Base-by-base conservation (phyloP, 2,113 vertebrate species). In the Engystomops pustulosus region DNA sequence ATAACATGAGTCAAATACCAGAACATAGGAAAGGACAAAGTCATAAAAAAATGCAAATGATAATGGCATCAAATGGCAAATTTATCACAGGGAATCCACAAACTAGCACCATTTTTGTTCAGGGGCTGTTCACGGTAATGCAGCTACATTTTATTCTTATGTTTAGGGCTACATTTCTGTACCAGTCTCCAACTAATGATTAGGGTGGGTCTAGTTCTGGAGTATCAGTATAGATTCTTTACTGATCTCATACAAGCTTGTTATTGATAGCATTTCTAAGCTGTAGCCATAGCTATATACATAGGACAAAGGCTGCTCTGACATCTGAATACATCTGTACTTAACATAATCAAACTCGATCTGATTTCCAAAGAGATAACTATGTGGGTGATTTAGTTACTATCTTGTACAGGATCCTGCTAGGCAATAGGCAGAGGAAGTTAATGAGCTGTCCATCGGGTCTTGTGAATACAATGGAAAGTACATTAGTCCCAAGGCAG, bases 301-400 rank as follows among this genome's bases (percentile, higher is more conserved):
- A 32, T 18, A 53, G 14, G 45, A 75, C 23, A 62, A 8, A 34
- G 27, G 6, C 2, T 41, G 49, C 34, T 45, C 23, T 30, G 38
- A 72, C 71, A 38, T 34, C 34, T 45, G 36, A 58, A 45, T 27
- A 75, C 38, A 67, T 36, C 18, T 65, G 67, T 51, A 65, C 41
- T 67, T 67, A 75, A 69, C 72, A 68, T 84, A 77, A 77, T 84
- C 60, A 68, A 67, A 6, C 4, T 51, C 30, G 27, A 77, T 84
- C 44, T 68, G 58, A 68, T 77, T 84, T 65, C 71, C 45, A 18
- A 25, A 34, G 17, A 41, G 81, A 84, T 84, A 78, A 17, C 11
- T 6, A 18, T 4, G 30, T 9, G 18, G 14, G 60, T 15, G 72
- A 77, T 84, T 77, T 8, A 49, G 60, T 84, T 77, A 77, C 82